Evolutionary conservation across 1,140 invertebrate species (phyloP), one percentile per base, ranked within the genome.

Genomic region (Trichoplusia ni): DNA sequence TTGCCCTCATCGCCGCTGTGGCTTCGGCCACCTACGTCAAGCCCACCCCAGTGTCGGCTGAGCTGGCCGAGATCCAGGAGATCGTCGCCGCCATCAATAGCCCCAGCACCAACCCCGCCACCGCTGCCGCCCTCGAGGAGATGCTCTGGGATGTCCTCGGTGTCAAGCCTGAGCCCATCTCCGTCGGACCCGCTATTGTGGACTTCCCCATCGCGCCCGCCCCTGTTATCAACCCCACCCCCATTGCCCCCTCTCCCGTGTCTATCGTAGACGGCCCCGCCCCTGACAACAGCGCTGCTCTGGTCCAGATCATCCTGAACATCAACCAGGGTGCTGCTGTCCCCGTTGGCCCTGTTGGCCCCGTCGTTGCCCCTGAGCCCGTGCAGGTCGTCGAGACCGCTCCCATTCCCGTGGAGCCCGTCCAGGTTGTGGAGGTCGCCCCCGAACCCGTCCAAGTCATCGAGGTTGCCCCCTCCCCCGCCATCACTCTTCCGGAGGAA

Each of bases 1-100:
- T 88, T 59, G 77, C 77, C 7, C 58, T 81, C 9, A 63, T 82
- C 74, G 79, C 69, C 54, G 71, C 60, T 16, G 51, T 64, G 49
- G 49, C 82, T 19, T 71, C 75, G 62, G 79, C 84, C 46, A 63
- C 62, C 49, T 19, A 67, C 19, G 13, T 76, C 29, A 66, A 37
- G 4, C 64, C 70, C 13, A 67, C 68, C 3, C 46, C 51, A 2
- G 27, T 75, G 40, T 23, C 11, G 33, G 61, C 11, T 5, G 61
- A 69, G 59, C 27, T 46, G 14, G 49, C 71, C 31, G 58, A 64
- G 8, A n/a, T n/a, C n/a, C n/a, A n/a, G 14, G 53, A 11, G 0
- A 68, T 61, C 9, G 73, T 59, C 38, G 23, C 56, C 2, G 49
- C 69, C n/a, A n/a, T n/a, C n/a, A n/a, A n/a, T n/a, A n/a, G n/a